Percentiles rank a stretch among this genome's conserved stretches.
Evolutionary conservation across 2,888 invertebrate genomes (phyloP).

Genomic region (Athrips mouffetella): DNA sequence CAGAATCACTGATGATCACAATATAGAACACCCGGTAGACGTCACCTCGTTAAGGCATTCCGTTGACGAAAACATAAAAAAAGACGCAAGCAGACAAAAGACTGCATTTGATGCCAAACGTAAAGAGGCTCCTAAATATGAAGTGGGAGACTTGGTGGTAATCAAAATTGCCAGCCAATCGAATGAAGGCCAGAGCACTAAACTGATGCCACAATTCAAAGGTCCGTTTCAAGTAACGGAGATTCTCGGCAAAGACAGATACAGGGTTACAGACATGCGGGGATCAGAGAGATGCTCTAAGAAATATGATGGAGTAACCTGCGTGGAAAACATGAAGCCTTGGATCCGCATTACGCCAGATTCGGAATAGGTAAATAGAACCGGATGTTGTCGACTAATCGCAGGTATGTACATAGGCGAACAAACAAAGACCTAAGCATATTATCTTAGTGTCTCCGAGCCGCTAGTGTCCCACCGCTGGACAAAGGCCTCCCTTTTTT

Average conservation of each 20-base stretch:
- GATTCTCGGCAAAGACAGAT: constrained; percentile 17
- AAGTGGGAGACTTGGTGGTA: constrained; percentile 9
- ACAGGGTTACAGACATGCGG: constrained; percentile 17
- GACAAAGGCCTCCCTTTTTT: too few species aligned
- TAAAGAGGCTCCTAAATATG: constrained; percentile 1
- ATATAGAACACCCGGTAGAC: constrained; percentile 9
- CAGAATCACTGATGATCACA: neutral
- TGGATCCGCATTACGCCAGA: constrained; percentile 17
- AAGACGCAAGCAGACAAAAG: constrained; percentile 10
- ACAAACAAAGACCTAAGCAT: neutral
- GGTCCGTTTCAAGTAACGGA: constrained; percentile 21
- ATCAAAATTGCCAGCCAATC: constrained; percentile 15
- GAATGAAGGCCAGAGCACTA: constrained; percentile 20
- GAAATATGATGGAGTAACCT: constrained; percentile 9
- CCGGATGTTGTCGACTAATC: neutral
- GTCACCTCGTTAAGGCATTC: constrained; percentile 14
- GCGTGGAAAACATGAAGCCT: constrained; percentile 14
- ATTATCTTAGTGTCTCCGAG: too few species aligned
- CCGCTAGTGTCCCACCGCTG: too few species aligned
- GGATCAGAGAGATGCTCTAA: constrained; percentile 15
- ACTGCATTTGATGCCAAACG: constrained; percentile 14
- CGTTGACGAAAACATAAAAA: constrained; percentile 14
- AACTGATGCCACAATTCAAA: constrained; percentile 19
- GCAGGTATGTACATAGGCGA: neutral
- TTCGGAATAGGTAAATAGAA: neutral